Conservation (phyloP, 1,140 invertebrate genomes). For the Eumeta japonica region DNA sequence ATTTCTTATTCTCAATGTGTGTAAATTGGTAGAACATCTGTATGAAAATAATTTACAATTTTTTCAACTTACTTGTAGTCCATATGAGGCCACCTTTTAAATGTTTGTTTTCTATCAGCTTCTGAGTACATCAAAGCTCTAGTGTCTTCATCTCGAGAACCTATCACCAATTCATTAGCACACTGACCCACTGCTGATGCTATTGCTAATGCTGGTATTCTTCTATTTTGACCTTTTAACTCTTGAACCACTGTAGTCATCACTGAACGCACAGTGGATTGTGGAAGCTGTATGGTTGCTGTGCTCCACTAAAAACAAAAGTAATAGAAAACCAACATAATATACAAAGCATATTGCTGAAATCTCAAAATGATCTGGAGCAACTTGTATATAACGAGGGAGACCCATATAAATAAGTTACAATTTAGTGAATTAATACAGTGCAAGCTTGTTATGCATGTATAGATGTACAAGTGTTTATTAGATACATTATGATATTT, state of each 20-base stretch:
- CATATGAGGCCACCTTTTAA: constrained; percentile 93
- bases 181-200: constrained; percentile 86
- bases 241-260: constrained; percentile 77
- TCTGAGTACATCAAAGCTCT: constrained; percentile 87
- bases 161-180: constrained; percentile 69
- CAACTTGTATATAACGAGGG: constrained; percentile 2
- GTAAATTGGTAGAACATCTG: not conserved
- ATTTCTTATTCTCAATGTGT: no score
- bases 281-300: constrained; percentile 77
- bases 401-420: constrained; percentile 2
- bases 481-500: no score
- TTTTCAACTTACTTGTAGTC: constrained; percentile 85
- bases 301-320: constrained; percentile 80
- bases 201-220: constrained; percentile 81
- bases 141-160: constrained; percentile 60
- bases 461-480: no score
- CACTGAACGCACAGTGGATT: constrained; percentile 74
- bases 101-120: constrained; percentile 83
- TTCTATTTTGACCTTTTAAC: constrained; percentile 76
- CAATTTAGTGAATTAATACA: not conserved
- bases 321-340: no score
- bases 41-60: constrained; percentile 5
- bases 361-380: not conserved
- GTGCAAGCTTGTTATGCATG: no score
- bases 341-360: not conserved